Evolutionary conservation across 2,888 invertebrate species (phyloP).

Genomic region (Bellardia bayeri): DNA sequence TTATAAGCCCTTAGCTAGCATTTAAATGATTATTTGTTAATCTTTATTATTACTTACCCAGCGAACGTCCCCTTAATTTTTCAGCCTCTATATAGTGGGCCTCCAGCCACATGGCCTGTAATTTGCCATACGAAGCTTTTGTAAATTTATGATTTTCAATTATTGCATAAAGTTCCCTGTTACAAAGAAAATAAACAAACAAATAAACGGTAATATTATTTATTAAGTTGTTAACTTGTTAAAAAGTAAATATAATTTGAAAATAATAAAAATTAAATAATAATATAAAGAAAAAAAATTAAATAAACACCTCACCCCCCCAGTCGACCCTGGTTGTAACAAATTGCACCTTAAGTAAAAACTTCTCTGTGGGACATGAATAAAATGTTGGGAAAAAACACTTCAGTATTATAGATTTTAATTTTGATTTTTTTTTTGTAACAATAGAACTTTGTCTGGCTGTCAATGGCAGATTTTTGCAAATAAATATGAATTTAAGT

Average conservation of each 20-base stretch:
- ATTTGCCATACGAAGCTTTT: conserved; percentile 94
- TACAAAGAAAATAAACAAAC: conserved; percentile 36
- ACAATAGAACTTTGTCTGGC: conserved; percentile 27
- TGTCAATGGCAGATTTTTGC: conserved; percentile 38
- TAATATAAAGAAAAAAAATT: background rate
- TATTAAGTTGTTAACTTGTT: conserved; percentile 39
- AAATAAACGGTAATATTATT: background rate
- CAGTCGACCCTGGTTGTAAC: conserved; percentile 51
- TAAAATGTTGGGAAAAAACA: conserved; percentile 3
- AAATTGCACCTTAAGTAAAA: conserved; percentile 56
- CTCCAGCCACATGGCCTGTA: conserved; percentile 96
- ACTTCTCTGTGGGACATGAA: conserved; percentile 46
- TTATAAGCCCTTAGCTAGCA: background rate
- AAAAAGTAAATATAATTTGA: conserved; percentile 44
- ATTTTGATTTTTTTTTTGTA: background rate
- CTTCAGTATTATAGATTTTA: conserved; percentile 49
- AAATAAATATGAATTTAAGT: conserved; percentile 37
- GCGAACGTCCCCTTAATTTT: conserved; percentile 93
- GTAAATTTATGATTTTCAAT: conserved; percentile 95
- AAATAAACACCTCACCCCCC: conserved; percentile 41
- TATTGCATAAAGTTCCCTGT: conserved; percentile 93
- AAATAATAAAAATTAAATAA: background rate
- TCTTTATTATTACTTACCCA: conserved; percentile 85
- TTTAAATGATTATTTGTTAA: background rate
- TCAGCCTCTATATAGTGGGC: conserved; percentile 97